Percentiles rank a stretch among this genome's conserved stretches.
These are phyloP conservation scores for Phyllotreta cruciferae DNA, from an alignment of 2,888 invertebrate species.

Conservation along the genomic window DNA sequence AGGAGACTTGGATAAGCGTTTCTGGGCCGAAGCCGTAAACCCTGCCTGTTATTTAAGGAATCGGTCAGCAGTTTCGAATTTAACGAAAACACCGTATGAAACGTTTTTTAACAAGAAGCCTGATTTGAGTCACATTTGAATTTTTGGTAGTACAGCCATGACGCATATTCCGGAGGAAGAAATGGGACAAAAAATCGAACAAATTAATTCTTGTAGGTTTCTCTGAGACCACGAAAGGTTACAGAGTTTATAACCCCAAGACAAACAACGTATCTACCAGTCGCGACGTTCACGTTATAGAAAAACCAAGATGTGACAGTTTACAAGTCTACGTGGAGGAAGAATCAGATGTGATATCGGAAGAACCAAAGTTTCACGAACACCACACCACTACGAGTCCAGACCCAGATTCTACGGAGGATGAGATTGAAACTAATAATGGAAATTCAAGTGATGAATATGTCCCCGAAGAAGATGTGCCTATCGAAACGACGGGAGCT, in stretches of 20 bases:
- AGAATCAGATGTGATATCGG: too few species aligned
- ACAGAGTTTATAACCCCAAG: slow-evolving; percentile 33
- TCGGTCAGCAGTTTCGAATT: slow-evolving; percentile 22
- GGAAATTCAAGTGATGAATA: too few species aligned
- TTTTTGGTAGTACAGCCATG: slow-evolving; percentile 26
- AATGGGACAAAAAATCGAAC: slow-evolving; percentile 36
- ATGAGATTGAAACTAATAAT: too few species aligned
- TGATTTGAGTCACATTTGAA: slow-evolving; percentile 29
- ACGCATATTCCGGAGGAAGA: slow-evolving; percentile 31
- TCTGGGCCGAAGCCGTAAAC: slow-evolving; percentile 43
- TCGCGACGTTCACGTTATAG: slow-evolving; percentile 17
- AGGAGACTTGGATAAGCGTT: slow-evolving; percentile 35
- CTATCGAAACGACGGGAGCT: too few species aligned
- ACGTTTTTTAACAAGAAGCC: slow-evolving; percentile 27
- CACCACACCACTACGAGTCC: too few species aligned
- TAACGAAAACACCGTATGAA: slow-evolving; percentile 21
- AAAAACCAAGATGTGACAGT: background rate
- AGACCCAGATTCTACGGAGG: too few species aligned
- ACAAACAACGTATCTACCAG: slow-evolving; percentile 19
- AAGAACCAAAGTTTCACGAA: too few species aligned
- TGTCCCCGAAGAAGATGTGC: too few species aligned
- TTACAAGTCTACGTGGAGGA: too few species aligned
- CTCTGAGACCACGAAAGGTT: slow-evolving; percentile 31
- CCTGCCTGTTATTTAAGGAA: slow-evolving; percentile 40
- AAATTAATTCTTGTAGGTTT: slow-evolving; percentile 34